A percentile compares a stretch with the other conserved stretches of the same genome.
Conservation (phyloP, 2,888 invertebrate species). For the Megastigmus dorsalis region DNA sequence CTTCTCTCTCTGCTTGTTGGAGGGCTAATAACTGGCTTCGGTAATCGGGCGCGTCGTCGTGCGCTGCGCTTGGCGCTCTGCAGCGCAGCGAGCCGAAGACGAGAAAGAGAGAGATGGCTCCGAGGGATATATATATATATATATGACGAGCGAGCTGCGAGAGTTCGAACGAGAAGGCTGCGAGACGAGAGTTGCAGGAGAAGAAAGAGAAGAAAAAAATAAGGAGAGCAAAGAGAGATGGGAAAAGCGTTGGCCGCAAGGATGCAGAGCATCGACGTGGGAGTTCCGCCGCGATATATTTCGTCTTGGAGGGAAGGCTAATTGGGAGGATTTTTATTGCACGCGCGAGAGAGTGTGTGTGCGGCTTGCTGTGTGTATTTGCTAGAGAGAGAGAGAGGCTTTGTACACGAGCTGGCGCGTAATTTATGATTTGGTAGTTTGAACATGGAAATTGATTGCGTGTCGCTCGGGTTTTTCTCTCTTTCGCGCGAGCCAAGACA, state of each 20-base stretch:
- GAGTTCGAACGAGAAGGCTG: neutral
- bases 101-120: slow-evolving; percentile 24
- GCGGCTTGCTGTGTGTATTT: too few species aligned
- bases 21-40: slow-evolving; percentile 43
- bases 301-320: slow-evolving; percentile 34
- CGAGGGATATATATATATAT: slow-evolving; percentile 25
- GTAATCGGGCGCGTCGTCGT: slow-evolving; percentile 44
- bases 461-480: neutral
- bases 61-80: too few species aligned
- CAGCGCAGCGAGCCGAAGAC: neutral
- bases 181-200: neutral
- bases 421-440: slow-evolving; percentile 43
- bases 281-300: slow-evolving; percentile 46
- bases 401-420: neutral
- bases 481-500: neutral
- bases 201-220: neutral
- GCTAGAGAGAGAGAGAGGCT: neutral
- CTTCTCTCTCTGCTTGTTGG: slow-evolving; percentile 18
- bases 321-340: slow-evolving; percentile 45
- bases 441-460: slow-evolving; percentile 32
- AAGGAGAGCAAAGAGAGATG: neutral
- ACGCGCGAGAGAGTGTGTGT: neutral
- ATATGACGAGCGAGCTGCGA: too few species aligned
- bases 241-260: neutral
- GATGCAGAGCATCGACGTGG: slow-evolving; percentile 47